A percentile compares a stretch with the other conserved stretches of the same genome.
phyloP scores from a whole-genome alignment of 2,888 invertebrate species.

The Drosophila pseudotakahashii region DNA sequence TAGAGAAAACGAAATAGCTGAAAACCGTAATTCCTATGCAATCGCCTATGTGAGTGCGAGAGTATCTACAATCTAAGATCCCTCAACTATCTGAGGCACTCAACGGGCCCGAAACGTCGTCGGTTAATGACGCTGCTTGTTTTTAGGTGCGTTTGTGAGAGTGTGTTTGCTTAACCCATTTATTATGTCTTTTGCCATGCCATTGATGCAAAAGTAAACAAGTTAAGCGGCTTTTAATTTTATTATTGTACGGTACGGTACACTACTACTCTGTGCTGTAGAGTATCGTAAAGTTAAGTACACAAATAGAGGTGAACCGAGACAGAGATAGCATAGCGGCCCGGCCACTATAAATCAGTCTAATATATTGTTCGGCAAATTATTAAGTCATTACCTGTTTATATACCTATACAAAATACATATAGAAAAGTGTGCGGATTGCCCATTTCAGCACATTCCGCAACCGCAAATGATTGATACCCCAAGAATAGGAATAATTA shows the following conservation, averaged over 20 bases:
- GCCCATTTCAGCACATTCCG: slow-evolving; percentile 37
- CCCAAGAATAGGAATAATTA: slow-evolving; percentile 30
- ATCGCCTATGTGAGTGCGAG: slow-evolving; percentile 22
- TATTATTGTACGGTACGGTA: slow-evolving; percentile 43
- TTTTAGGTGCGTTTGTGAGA: slow-evolving; percentile 21
- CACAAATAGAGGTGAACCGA: slow-evolving; percentile 37
- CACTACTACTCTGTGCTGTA: not conserved
- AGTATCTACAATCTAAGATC: slow-evolving; percentile 43
- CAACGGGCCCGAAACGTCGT: slow-evolving; percentile 19
- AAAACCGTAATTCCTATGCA: slow-evolving; percentile 40
- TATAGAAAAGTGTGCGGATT: not conserved
- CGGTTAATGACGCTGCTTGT: slow-evolving; percentile 44
- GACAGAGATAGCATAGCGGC: slow-evolving; percentile 19
- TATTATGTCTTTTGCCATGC: slow-evolving; percentile 53
- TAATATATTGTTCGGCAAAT: slow-evolving; percentile 38
- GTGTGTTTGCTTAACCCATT: slow-evolving; percentile 49
- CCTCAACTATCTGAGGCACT: slow-evolving; percentile 17
- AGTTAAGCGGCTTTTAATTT: slow-evolving; percentile 52
- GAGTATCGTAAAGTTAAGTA: slow-evolving; percentile 33
- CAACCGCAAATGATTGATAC: slow-evolving; percentile 33
- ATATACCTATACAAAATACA: not conserved
- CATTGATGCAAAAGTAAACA: slow-evolving; percentile 53
- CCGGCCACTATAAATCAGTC: slow-evolving; percentile 31
- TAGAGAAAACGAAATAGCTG: slow-evolving; percentile 27
- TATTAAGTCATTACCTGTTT: slow-evolving; percentile 31